These are phyloP conservation scores for Eristalis intricaria DNA, from an alignment of 2,888 invertebrate species.

Conservation along the genomic window DNA sequence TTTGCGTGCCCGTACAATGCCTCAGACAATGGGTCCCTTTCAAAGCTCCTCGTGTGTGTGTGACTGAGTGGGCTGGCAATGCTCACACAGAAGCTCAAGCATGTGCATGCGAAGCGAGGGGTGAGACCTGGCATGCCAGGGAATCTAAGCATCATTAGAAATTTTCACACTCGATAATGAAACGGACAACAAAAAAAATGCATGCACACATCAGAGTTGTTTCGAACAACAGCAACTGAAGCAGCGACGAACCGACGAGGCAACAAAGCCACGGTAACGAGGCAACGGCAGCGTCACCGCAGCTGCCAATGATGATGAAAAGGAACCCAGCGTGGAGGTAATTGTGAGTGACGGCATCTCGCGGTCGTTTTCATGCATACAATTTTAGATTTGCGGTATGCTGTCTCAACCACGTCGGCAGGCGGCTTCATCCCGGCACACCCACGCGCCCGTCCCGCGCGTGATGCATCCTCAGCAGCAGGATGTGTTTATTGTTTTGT, in stretches of 20 bases:
- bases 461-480: constrained; percentile 10
- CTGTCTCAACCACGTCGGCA: not conserved
- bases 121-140: no score
- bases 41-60: no score
- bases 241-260: no score
- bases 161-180: not conserved
- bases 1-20: no score
- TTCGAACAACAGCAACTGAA: no score
- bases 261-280: no score
- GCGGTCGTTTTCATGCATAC: constrained; percentile 25
- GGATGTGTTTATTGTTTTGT: constrained; percentile 34
- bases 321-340: not conserved
- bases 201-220: no score
- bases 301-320: not conserved
- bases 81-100: not conserved
- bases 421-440: not conserved
- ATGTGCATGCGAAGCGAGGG: not conserved
- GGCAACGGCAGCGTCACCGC: not conserved
- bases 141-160: not conserved
- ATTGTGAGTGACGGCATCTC: not conserved
- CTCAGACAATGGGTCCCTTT: no score
- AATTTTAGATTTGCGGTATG: constrained; percentile 24
- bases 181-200: not conserved
- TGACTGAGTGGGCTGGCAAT: no score
- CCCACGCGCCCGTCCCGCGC: not conserved